Base-by-base conservation (phyloP, 2,113 vertebrate species). In the Rynchops niger region DNA sequence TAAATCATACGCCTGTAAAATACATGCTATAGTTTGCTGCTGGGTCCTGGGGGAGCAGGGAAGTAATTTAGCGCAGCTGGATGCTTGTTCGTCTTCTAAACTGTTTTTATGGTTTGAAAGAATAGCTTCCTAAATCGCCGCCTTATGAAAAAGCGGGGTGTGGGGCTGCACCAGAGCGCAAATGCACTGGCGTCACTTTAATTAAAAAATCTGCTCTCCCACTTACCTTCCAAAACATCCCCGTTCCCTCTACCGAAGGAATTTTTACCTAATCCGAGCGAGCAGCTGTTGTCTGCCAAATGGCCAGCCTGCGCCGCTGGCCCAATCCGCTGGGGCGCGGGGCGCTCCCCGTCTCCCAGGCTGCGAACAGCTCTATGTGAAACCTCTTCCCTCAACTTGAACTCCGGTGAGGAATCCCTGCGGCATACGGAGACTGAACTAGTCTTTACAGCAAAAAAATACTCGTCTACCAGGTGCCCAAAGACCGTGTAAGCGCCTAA, bases 61-160 rank as follows among this genome's bases (percentile, higher is more conserved):
- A 65, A 49, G 77, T 95, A 93, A 95, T 96, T 93, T 85, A 87
- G 86, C 78, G 66, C 96, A 95, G 91, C 95, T 97, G 97, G 83
- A 92, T 65, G 73, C 80, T 84, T 86, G 42, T 96, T 95, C 3
- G 0, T 79, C 84, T 76, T 93, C 76, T 90, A 53, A 93, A 73
- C 70, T 62, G n/a, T 45, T 82, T 72, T 89, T 93, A 38, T 20
- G 26, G 38, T 80, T 81, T 82, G 26, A 79, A 72, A 94, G 59
- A 94, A 85, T 3, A 34, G 74, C 66, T 95, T 93, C 89, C 82
- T 85, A 85, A 62, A 65, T 91, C 2, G 4, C 69, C 0, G 0
- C 69, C 55, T 32, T 42, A 45, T 16, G 40, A 56, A 79, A 53
- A 71, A 72, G 52, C 0, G 0, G 59, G 22, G 27, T 34, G 77